These are phyloP conservation scores for human (Homo sapiens) DNA, from an alignment of 2,113 vertebrate species.

Conservation along the genomic window GRCh38 chr1:77526501-77527000, in stretches of 20 bases:
- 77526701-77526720: too few relatives aligned
- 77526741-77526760: too few relatives aligned
- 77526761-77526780: neutral
- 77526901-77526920: neutral
- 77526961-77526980: neutral
- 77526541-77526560: too few relatives aligned
- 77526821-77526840: neutral
- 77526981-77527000: neutral
- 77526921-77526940: neutral
- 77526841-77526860: neutral
- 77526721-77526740: too few relatives aligned
- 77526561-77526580: fast-evolving
- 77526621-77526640: too few relatives aligned
- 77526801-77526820: neutral
- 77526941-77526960: neutral
- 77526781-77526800: neutral
- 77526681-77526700: too few relatives aligned
- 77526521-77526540: too few relatives aligned
- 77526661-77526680: too few relatives aligned
- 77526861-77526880: neutral
- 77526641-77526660: too few relatives aligned
- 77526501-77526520: too few relatives aligned
- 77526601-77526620: too few relatives aligned
- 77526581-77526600: too few relatives aligned
- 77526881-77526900: neutral